Base-by-base conservation (phyloP, 2,888 invertebrate genomes). In the Lydus trimaculatus region DNA sequence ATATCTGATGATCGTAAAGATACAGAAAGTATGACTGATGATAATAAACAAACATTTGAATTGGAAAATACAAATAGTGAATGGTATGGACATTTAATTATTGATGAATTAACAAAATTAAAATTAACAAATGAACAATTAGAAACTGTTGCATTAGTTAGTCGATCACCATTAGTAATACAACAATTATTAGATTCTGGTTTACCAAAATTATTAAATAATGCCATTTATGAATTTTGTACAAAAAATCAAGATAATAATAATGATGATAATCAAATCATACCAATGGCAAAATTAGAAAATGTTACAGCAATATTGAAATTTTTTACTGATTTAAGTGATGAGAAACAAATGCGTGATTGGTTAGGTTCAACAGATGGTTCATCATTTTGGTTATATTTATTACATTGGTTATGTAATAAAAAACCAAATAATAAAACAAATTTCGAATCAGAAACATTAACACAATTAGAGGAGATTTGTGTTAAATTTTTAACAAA, bases 351-450 rank as follows among this genome's bases (percentile, higher is more conserved):
- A 73, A 91, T 96, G 87, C 91, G 95, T 75, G 94, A 95, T 84
- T 97, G 96, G 96, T 88, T 97, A 60, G 96, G 96, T 15, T 90
- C 90, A 0, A 85, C 88, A 61, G 91, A 93, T 74, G 96, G 95
- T 8, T 90, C 92, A 2, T 87, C 89, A n/a, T 97, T 96, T 86
- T 97, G 96, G 96, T 88, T 91, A 60, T 93, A 94, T 4, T 86
- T 97, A 71, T 87, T 97, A 11, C 89, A 91, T 69, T 87, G 94
- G 81, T 87, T 94, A 31, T 94, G 94, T 81, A 71, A 23, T 52
- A 89, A 81, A 64, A 80, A 81, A 63, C 81, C 82, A 0, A n/a
- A n/a, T n/a, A n/a, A n/a, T n/a, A n/a, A n/a, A n/a, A 73, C 81
- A 3, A 82, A 74, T 69, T 73, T 84, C 15, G 81, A 83, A 62